phyloP scores from a whole-genome alignment of 2,888 invertebrate genomes.

The Dicyrtoma fusca region DNA sequence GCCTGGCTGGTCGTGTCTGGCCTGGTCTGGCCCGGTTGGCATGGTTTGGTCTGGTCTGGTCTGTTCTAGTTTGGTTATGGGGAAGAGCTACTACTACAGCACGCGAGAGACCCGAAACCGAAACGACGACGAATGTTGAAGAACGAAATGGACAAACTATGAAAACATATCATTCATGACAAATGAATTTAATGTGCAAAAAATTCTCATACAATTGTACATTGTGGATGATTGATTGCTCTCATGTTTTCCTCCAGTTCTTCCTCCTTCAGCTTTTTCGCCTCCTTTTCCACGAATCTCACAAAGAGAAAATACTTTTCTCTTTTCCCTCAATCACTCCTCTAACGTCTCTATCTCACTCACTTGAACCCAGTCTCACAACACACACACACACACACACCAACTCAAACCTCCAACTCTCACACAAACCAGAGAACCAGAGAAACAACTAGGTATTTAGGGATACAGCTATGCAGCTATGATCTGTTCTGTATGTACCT shows the following conservation, averaged over 20 bases:
- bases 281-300: not conserved
- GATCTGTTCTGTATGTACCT: no score
- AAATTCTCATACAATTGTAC: slow-evolving; percentile 48
- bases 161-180: slow-evolving; percentile 40
- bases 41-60: no score
- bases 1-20: no score
- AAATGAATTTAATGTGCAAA: slow-evolving; percentile 55
- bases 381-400: not conserved
- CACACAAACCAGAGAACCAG: no score
- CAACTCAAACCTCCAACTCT: no score
- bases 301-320: slow-evolving; percentile 17
- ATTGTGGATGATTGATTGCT: slow-evolving; percentile 52
- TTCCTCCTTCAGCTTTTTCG: slow-evolving; percentile 18
- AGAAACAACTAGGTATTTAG: no score
- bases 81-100: no score
- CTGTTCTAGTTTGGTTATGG: not conserved
- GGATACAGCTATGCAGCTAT: no score
- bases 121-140: not conserved
- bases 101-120: not conserved
- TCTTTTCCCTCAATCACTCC: slow-evolving; percentile 4
- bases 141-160: slow-evolving; percentile 36
- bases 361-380: not conserved
- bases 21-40: no score
- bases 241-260: slow-evolving; percentile 42
- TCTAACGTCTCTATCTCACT: not conserved